Evolutionary conservation across 2,888 invertebrate species (phyloP).

Genomic region (Dinocampus coccinellae): DNA sequence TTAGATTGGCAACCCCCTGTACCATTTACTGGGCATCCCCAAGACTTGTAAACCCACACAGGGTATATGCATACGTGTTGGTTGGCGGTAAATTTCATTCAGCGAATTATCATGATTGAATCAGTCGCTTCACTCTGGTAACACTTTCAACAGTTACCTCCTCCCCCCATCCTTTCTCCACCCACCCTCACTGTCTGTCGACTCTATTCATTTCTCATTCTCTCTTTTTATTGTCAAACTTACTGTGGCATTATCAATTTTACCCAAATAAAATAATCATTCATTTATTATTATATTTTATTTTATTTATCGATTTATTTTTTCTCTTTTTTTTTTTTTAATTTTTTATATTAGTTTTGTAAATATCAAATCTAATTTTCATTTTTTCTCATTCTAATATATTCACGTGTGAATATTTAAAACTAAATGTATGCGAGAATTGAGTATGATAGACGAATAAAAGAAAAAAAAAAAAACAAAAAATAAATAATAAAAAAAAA

Average conservation of each 20-base stretch:
- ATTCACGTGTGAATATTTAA: no score
- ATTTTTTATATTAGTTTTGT: no score
- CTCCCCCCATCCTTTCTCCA: no score
- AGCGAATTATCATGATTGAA: slow-evolving; percentile 69
- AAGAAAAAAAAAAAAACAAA: background rate
- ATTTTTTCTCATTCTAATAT: no score
- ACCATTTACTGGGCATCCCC: slow-evolving; percentile 36
- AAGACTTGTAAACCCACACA: slow-evolving; percentile 17
- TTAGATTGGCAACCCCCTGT: slow-evolving; percentile 67
- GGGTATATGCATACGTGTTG: slow-evolving; percentile 61
- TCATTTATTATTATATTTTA: background rate
- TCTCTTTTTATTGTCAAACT: background rate
- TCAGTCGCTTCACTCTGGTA: slow-evolving; percentile 58
- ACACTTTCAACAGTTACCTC: slow-evolving; percentile 36
- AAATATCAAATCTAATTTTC: background rate
- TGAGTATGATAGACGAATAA: background rate
- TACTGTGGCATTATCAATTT: slow-evolving; percentile 7
- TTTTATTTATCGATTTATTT: background rate
- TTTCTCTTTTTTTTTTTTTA: no score
- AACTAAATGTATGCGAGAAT: background rate
- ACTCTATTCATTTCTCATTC: slow-evolving; percentile 20
- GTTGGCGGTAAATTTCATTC: slow-evolving; percentile 68
- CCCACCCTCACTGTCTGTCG: no score
- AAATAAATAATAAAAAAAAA: background rate
- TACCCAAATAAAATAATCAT: slow-evolving; percentile 21